Base-by-base conservation (phyloP, 1,140 invertebrate genomes). In the Cardiocondyla obscurior region DNA sequence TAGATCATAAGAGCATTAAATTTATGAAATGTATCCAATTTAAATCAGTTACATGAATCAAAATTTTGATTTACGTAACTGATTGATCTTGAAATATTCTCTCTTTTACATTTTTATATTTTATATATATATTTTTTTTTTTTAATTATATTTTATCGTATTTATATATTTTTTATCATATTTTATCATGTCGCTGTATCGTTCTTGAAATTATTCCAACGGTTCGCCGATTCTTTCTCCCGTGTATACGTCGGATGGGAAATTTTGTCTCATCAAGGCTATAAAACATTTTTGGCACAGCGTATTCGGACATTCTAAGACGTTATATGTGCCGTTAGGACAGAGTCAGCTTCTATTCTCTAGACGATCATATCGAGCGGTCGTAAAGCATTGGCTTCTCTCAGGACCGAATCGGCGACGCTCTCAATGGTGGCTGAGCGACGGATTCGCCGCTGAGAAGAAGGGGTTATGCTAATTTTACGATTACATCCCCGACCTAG, bases 391-490 rank as follows among this genome's bases (percentile, higher is more conserved):
- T 73, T 36, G 19, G 57, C 42, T 49, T 14, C n/a, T 42, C 76
- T 58, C 1, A 51, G 22, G 36, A 55, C 19, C 30, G 42, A 19
- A n/a, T 57, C 16, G 22, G 46, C 65, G 44, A 49, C 67, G 28
- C 53, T 76, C 83, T 64, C 64, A 62, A 57, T 57, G 25, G n/a
- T 77, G 8, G 39, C 19, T 33, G 58, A 39, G 12, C 65, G 65
- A 87, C 81, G 60, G 82, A 86, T 70, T 77, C 77, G 28, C 33
- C 82, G 19, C 44, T 25, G 67, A 85, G 69, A 65, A 55, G 44
- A 33, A 58, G 81, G 53, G 81, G 44, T 88, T 90, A 90, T 89
- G 89, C 82, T 90, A 90, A 90, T 90, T 89, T 87, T 81, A 85
- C 82, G 88, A 89, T 84, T 86, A 76, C 81, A 84, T n/a, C 79